A percentile compares a stretch with the other conserved stretches of the same genome.
Conservation (phyloP, 1,140 invertebrate genomes). For the Steinernema feltiae region DNA sequence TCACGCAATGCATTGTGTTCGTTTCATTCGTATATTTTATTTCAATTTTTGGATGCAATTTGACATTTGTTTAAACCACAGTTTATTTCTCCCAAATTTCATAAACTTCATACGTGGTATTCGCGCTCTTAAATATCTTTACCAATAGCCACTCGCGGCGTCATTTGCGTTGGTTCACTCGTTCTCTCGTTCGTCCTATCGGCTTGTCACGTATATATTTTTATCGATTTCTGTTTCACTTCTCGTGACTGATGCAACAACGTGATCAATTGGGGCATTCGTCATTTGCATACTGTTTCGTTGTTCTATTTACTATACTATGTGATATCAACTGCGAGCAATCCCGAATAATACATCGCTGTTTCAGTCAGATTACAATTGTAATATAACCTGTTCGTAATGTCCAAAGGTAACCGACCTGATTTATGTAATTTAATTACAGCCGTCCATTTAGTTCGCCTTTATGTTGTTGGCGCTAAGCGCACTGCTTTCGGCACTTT, state of each 20-base stretch:
- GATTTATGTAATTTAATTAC: too few relatives aligned
- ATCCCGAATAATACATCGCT: too few relatives aligned
- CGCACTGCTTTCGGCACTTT: slow-evolving; percentile 97
- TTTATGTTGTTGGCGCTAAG: slow-evolving; percentile 93
- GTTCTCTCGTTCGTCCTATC: neutral
- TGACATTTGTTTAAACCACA: too few relatives aligned
- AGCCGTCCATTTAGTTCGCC: neutral
- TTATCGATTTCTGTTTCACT: neutral
- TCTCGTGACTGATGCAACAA: neutral
- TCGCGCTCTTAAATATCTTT: neutral
- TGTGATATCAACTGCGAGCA: too few relatives aligned
- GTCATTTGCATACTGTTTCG: neutral
- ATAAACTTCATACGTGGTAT: neutral
- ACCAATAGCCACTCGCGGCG: neutral
- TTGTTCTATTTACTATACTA: neutral
- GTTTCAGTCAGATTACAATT: too few relatives aligned
- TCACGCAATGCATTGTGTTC: too few relatives aligned
- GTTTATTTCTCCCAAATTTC: too few relatives aligned
- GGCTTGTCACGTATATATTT: neutral
- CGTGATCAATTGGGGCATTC: neutral
- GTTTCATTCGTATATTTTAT: too few relatives aligned
- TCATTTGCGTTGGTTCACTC: neutral
- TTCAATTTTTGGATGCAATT: too few relatives aligned
- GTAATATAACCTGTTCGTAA: too few relatives aligned
- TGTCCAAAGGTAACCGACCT: neutral